Base-by-base conservation (phyloP, 1,140 invertebrate genomes). In the Drosophila repletoides region DNA sequence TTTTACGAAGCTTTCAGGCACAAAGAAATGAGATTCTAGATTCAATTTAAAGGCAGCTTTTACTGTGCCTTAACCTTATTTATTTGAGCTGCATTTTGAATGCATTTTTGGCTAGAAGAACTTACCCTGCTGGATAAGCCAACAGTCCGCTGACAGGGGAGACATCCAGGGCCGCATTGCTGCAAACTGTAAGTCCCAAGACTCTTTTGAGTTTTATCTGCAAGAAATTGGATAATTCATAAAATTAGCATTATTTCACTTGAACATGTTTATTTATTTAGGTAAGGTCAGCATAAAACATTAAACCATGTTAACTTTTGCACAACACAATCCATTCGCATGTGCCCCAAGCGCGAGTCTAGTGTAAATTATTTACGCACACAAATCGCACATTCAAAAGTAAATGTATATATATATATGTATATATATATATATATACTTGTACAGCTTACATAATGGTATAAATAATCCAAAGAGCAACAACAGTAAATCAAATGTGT, bases 111-210 rank as follows among this genome's bases (percentile, higher is more conserved):
- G n/a, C n/a, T n/a, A n/a, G n/a, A n/a, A n/a, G n/a, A n/a, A 94
- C 95, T 96, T 91, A 98, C 97, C 97, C 98, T 83, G 98, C 97
- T 55, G 97, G 97, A 94, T 98, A 99, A 5, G 97, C 97, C 67
- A 99, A 94, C 48, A 95, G 92, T 73, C 97, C 96, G 36, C 94
- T 94, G 88, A 95, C 94, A 28, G 94, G 94, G 90, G 98, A 96
- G 91, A 95, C 96, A 91, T 96, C 96, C 73, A 99, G 92, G 4
- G 96, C 96, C 69, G 97, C 95, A 93, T 98, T 98, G 89, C 94
- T 96, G 84, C 94, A 94, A 26, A 98, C 96, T 19, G 97, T 98
- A 74, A 98, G 92, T 53, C 98, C 98, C 70, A 98, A 92, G 48
- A 99, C 97, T 75, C 94, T 94, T 93, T 98, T 97, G 89, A 99